These are phyloP conservation scores for Mamestra configurata DNA, from an alignment of 1,140 invertebrate species.

Conservation along the genomic window DNA sequence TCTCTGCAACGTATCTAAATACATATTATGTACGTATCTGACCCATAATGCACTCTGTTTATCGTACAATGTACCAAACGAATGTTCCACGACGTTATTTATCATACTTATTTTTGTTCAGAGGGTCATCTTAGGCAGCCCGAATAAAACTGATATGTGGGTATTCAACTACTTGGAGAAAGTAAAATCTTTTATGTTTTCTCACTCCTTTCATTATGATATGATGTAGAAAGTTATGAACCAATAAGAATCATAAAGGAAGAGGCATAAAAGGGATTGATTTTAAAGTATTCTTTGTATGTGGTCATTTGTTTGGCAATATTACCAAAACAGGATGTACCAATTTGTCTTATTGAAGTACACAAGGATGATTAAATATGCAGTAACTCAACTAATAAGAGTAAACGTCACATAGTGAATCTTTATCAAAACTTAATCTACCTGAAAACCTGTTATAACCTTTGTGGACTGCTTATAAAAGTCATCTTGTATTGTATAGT, in stretches of 20 bases:
- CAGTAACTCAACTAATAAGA: neutral
- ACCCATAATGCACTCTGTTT: neutral
- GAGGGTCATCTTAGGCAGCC: too few relatives aligned
- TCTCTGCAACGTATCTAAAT: slow-evolving; percentile 44
- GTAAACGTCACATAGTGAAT: neutral
- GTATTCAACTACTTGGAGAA: neutral
- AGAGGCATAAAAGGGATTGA: neutral
- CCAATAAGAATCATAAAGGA: neutral
- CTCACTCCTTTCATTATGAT: slow-evolving; percentile 9
- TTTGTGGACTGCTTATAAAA: too few relatives aligned
- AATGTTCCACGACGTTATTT: neutral
- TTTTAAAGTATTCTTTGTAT: neutral
- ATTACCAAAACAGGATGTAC: neutral
- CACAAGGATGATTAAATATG: neutral
- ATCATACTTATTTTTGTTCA: neutral
- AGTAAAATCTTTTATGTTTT: neutral
- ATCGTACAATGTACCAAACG: neutral
- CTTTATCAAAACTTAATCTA: too few relatives aligned
- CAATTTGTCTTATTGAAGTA: neutral
- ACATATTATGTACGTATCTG: slow-evolving; percentile 13
- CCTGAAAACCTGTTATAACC: neutral
- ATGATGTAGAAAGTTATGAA: slow-evolving; percentile 26
- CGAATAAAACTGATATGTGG: neutral
- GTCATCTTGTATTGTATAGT: too few relatives aligned
- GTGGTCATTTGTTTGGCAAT: neutral